These are phyloP conservation scores for Digitonthophagus gazella DNA, from an alignment of 2,888 invertebrate genomes.

Conservation along the genomic window DNA sequence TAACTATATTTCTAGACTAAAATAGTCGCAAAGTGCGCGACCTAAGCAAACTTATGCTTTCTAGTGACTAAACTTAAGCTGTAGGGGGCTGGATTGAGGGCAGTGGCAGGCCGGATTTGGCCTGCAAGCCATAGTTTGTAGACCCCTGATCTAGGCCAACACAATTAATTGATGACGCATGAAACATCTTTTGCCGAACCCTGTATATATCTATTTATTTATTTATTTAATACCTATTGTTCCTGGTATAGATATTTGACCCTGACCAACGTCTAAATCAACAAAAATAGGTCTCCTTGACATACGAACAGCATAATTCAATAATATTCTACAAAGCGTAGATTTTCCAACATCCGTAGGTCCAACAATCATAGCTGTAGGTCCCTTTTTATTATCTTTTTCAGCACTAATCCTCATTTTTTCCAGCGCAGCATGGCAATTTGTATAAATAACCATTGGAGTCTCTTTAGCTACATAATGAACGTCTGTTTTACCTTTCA, in stretches of 20 bases:
- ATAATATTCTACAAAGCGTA: constrained; percentile 75
- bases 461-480: constrained; percentile 95
- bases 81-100: too few species aligned
- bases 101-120: too few species aligned
- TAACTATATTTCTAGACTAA: too few species aligned
- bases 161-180: too few species aligned
- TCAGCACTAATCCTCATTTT: constrained; percentile 83
- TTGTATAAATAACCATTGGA: constrained; percentile 93
- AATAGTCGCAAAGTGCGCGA: too few species aligned
- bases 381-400: constrained; percentile 69
- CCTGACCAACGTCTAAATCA: constrained; percentile 95
- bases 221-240: constrained; percentile 85
- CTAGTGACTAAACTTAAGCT: too few species aligned
- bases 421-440: constrained; percentile 93
- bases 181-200: too few species aligned
- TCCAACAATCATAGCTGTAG: constrained; percentile 87
- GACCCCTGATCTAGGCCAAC: too few species aligned
- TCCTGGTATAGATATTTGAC: constrained; percentile 87
- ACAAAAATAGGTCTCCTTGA: constrained; percentile 87
- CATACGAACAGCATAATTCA: constrained; percentile 94
- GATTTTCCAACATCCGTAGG: constrained; percentile 97
- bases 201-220: too few species aligned
- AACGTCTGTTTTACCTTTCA: constrained; percentile 87
- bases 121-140: too few species aligned
- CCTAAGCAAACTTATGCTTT: too few species aligned